Base-by-base conservation (phyloP, 2,113 vertebrate genomes). In the Callipepla squamata region DNA sequence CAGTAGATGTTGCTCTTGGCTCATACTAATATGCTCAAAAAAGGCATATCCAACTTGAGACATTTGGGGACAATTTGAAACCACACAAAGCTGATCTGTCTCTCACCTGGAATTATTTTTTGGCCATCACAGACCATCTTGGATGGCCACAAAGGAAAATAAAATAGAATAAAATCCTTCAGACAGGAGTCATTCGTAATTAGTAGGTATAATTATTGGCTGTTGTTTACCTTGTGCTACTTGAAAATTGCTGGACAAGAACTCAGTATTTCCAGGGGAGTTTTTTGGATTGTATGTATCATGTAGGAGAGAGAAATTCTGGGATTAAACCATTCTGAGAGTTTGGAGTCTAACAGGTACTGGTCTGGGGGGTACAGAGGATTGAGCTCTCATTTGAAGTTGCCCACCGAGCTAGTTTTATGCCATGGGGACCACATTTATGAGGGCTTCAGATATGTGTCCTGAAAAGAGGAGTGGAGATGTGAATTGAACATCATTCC, bases 1-100 rank as follows among this genome's bases (percentile, higher is more conserved):
- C 93, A 96, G 94, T 94, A 96, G 95, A 86, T 95, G 94, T 78
- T 94, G 95, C 91, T 96, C 94, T 94, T 94, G 87, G 65, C n/a
- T 94, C 73, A 72, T 57, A 45, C 13, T 96, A 90, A 85, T 45
- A n/a, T 63, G 51, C 18, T 96, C 16, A 55, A 48, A 76, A 59
- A 38, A 42, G 47, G 44, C n/a, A 1, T 16, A 75, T 72, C 44
- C 21, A 73, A 44, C 21, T 44, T 30, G 68, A 88, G 76, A 53
- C 10, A 15, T 80, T n/a, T 80, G 61, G 69, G 45, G 63, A 65
- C 23, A 6, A 3, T 73, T 34, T 38, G 53, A 62, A 89, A 25
- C 13, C 58, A 69, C 1, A 1, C 7, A 7, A 3, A 9, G 13
- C 19, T 47, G 38, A 44, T 51, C 61, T 47, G 21, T 34, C 47